Conservation (phyloP, 2,797 vertebrate species). For the Microctenopoma lineatum region DNA sequence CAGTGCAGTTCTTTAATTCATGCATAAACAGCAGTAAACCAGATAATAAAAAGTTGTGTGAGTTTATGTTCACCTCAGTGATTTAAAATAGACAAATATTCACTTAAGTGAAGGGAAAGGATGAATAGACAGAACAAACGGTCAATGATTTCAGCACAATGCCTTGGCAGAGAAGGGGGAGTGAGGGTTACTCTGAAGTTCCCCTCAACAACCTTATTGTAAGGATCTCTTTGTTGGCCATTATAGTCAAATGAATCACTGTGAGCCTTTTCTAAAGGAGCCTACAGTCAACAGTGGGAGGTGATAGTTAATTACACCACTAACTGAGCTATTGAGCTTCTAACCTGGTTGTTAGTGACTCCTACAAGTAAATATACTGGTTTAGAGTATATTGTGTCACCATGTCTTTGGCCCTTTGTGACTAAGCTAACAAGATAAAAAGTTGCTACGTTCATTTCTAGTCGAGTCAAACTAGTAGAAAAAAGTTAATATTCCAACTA, state of each 20-base stretch:
- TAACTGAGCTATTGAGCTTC: constrained; percentile 52
- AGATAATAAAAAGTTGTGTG: not conserved
- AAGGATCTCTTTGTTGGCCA: constrained; percentile 52
- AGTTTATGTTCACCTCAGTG: constrained; percentile 48
- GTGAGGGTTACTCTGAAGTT: constrained; percentile 36
- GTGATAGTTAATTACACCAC: constrained; percentile 44
- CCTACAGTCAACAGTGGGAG: constrained; percentile 39
- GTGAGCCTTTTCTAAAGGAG: constrained; percentile 47
- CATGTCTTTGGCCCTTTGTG: not conserved
- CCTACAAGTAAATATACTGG: constrained; percentile 1
- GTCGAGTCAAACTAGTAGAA: too few species aligned
- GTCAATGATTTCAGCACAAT: constrained; percentile 55
- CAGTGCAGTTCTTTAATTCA: not conserved
- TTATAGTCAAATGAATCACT: constrained; percentile 58
- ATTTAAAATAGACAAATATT: constrained; percentile 11
- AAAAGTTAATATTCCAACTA: too few species aligned
- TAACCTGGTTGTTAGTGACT: constrained; percentile 25
- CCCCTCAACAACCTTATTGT: constrained; percentile 69
- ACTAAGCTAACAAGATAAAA: not conserved
- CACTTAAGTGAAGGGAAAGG: constrained; percentile 20
- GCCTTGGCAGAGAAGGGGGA: constrained; percentile 15
- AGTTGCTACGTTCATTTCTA: not conserved
- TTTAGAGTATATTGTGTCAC: not conserved
- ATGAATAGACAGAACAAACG: constrained; percentile 67
- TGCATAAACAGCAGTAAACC: not conserved